phyloP scores from a whole-genome alignment of 2,797 vertebrate species.

The Heteromormyrus szaboi region DNA sequence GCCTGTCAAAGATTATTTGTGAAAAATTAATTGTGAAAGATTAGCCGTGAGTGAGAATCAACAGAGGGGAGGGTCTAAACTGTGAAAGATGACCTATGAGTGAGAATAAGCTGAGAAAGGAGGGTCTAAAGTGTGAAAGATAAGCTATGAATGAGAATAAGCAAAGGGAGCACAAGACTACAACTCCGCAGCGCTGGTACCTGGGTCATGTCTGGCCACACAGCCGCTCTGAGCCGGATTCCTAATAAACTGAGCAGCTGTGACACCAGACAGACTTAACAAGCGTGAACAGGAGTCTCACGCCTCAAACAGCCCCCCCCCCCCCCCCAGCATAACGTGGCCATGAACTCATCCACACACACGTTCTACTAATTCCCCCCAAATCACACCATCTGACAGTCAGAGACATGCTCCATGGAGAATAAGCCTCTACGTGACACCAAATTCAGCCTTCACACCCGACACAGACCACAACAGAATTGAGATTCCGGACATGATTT shows the following conservation, averaged over 20 bases:
- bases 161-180: not conserved
- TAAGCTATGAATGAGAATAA: not conserved
- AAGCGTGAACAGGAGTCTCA: not conserved
- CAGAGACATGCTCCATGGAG: not conserved
- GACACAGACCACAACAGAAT: not conserved
- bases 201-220: not conserved
- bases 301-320: not conserved
- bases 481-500: not conserved
- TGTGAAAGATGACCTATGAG: not conserved
- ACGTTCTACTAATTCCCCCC: not conserved
- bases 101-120: not conserved
- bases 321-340: not conserved
- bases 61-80: not conserved
- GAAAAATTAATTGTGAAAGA: not conserved
- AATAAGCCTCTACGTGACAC: not conserved
- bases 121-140: not conserved
- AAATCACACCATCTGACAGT: not conserved
- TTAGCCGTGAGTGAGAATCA: not conserved
- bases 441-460: not conserved
- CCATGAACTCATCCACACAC: slow-evolving; percentile 4
- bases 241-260: not conserved
- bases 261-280: slow-evolving; percentile 8
- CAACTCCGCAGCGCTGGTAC: not conserved
- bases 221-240: not conserved
- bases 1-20: not conserved